Evolutionary conservation across 2,113 vertebrate genomes (phyloP).

Genomic region (Cottus gobio): DNA sequence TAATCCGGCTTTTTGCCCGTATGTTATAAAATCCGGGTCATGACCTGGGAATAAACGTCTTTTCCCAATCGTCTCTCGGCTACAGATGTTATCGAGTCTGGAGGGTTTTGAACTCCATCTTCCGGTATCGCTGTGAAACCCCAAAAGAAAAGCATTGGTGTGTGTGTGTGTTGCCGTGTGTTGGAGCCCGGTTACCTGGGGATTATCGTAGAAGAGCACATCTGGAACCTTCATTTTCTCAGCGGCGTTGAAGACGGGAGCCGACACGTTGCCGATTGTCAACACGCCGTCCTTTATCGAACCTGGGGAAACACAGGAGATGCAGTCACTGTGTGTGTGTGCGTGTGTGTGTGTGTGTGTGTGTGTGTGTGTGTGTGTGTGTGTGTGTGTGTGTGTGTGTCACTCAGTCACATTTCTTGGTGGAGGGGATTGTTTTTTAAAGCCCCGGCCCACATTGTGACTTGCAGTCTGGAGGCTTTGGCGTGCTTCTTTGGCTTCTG

Average conservation of each 20-base stretch:
- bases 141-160: too few relatives aligned
- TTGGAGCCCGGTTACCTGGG: conserved; percentile 84
- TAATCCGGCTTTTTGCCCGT: conserved; percentile 8
- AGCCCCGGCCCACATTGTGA: neutral
- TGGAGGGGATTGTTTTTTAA: neutral
- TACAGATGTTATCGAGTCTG: neutral
- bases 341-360: neutral
- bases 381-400: neutral
- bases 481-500: neutral
- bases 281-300: conserved; percentile 86
- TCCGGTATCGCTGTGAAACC: too few relatives aligned
- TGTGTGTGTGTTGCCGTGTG: neutral
- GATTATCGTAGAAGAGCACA: conserved; percentile 96
- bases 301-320: conserved; percentile 78
- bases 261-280: conserved; percentile 87
- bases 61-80: neutral
- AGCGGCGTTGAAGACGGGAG: conserved; percentile 84
- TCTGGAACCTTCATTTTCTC: conserved; percentile 97
- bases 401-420: neutral
- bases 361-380: neutral
- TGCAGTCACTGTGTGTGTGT: neutral
- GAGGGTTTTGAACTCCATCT: too few relatives aligned
- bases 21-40: conserved; percentile 7
- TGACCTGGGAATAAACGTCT: neutral
- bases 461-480: neutral